phyloP scores from a whole-genome alignment of 2,888 invertebrate genomes.

The Rambutsinella grinnellia region DNA sequence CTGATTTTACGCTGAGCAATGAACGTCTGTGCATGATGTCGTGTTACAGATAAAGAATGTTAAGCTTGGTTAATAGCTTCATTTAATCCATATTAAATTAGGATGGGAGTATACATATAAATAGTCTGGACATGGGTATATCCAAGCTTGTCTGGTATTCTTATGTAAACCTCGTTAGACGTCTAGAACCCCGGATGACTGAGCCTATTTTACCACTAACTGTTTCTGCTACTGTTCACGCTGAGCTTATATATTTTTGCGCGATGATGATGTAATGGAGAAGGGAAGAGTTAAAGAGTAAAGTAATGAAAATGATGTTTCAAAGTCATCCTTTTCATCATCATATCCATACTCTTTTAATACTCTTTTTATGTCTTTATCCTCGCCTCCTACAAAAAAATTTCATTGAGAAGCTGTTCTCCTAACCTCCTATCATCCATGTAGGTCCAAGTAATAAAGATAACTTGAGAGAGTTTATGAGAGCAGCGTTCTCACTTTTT shows the following conservation, averaged over 20 bases:
- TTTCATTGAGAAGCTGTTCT: background rate
- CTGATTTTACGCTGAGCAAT: background rate
- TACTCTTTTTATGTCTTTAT: conserved; percentile 33
- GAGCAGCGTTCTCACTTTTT: background rate
- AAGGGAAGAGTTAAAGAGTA: conserved; percentile 22
- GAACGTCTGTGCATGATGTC: too few relatives aligned
- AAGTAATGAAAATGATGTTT: conserved; percentile 52
- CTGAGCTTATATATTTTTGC: background rate
- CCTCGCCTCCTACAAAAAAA: conserved; percentile 5
- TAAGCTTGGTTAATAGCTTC: background rate
- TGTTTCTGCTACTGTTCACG: conserved; percentile 11
- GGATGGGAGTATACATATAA: background rate
- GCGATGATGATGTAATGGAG: conserved; percentile 14
- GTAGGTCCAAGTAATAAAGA: background rate
- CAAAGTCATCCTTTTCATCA: conserved; percentile 41
- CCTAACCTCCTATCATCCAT: background rate
- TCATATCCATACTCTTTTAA: conserved; percentile 27
- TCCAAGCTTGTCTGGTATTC: too few relatives aligned
- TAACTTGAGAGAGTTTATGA: background rate
- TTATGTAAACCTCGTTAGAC: too few relatives aligned
- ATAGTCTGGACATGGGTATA: too few relatives aligned
- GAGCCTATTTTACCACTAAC: conserved; percentile 1
- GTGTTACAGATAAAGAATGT: too few relatives aligned
- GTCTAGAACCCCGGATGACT: too few relatives aligned
- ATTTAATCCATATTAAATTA: background rate